These are phyloP conservation scores for Trogon surrucura DNA, from an alignment of 2,113 vertebrate genomes.

Conservation along the genomic window DNA sequence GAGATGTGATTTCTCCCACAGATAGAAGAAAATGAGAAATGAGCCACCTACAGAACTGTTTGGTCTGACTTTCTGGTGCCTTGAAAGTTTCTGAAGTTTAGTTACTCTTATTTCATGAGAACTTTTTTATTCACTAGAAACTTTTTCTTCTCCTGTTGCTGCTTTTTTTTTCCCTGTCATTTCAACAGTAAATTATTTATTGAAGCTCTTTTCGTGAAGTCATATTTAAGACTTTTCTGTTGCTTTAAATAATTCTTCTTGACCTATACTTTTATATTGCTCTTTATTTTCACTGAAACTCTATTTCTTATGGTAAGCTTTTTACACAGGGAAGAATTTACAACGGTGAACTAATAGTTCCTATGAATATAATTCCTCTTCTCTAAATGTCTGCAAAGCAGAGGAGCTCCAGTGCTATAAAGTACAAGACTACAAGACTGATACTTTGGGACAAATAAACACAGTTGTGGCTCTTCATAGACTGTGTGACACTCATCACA, in stretches of 20 bases:
- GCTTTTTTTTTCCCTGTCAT: background rate
- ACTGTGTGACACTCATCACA: background rate
- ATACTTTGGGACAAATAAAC: background rate
- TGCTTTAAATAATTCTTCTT: background rate
- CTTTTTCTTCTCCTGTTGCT: background rate
- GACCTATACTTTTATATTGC: background rate
- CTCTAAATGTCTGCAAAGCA: background rate
- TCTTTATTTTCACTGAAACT: background rate
- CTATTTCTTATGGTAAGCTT: background rate
- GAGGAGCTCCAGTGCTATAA: background rate
- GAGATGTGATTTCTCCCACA: background rate
- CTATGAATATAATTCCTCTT: background rate
- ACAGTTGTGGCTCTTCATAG: background rate
- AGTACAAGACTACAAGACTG: background rate
- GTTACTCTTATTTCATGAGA: background rate
- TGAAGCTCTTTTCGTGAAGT: background rate
- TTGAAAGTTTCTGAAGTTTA: background rate
- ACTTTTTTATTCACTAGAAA: background rate
- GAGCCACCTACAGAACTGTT: background rate
- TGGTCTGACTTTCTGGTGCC: background rate
- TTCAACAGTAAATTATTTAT: background rate
- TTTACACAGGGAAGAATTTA: background rate
- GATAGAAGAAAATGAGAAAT: background rate
- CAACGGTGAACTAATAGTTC: background rate
- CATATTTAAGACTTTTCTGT: background rate